A percentile compares a stretch with the other conserved stretches of the same genome.
phyloP scores from a whole-genome alignment of 2,888 invertebrate genomes.

The Drosophila colorata region DNA sequence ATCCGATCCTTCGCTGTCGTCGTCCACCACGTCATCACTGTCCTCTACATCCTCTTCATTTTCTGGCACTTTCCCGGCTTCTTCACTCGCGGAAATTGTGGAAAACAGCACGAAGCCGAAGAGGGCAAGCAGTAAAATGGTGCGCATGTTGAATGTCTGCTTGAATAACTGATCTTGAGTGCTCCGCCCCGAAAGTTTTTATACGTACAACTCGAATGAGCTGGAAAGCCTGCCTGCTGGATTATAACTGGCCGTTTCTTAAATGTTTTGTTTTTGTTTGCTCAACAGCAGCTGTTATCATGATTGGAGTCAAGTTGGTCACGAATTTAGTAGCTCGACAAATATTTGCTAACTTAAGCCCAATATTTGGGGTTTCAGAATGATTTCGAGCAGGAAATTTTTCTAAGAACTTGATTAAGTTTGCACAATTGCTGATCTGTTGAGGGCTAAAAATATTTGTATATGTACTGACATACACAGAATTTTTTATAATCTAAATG shows the following conservation, averaged over 20 bases:
- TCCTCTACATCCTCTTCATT: background rate
- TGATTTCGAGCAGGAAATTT: background rate
- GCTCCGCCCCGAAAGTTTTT: slow-evolving; percentile 38
- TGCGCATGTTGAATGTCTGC: slow-evolving; percentile 56
- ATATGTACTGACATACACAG: background rate
- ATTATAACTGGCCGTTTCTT: slow-evolving; percentile 2
- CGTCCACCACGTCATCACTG: background rate
- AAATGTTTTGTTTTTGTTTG: slow-evolving; percentile 46
- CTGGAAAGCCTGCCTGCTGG: background rate
- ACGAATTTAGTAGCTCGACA: slow-evolving; percentile 21
- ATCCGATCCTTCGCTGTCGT: background rate
- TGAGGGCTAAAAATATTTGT: slow-evolving; percentile 37
- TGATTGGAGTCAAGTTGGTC: slow-evolving; percentile 24
- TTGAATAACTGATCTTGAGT: slow-evolving; percentile 53
- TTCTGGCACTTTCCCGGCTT: background rate
- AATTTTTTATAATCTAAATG: background rate
- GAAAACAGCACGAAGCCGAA: slow-evolving; percentile 64
- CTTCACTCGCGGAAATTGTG: slow-evolving; percentile 27
- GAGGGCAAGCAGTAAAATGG: slow-evolving; percentile 54
- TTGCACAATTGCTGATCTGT: slow-evolving; percentile 49
- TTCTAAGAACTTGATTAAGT: slow-evolving; percentile 39
- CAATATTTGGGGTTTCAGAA: background rate
- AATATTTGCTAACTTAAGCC: slow-evolving; percentile 45
- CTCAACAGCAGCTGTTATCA: slow-evolving; percentile 50
- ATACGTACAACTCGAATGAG: slow-evolving; percentile 29